Base-by-base conservation (phyloP, 2,888 invertebrate species). In the Athalia circularis region DNA sequence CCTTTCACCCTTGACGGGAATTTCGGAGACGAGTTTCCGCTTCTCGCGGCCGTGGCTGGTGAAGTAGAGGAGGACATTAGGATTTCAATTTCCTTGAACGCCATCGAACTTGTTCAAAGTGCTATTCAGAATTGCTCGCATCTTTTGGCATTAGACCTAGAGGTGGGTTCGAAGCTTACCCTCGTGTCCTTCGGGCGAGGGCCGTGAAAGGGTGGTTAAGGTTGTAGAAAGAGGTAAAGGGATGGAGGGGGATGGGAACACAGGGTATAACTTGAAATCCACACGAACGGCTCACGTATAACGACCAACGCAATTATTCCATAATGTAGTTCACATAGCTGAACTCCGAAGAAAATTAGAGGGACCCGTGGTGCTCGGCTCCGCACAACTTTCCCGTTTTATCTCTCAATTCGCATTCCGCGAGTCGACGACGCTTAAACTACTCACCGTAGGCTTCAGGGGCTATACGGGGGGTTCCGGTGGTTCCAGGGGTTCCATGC, bases 361-460 rank as follows among this genome's bases (percentile, higher is more conserved):
- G 87, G 86, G 85, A 82, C 77, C 80, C 77, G 82, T 29, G 29
- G 1, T 72, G 77, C 72, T 74, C 80, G 81, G 83, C 84, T 74
- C 75, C 72, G 65, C 65, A 84, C 85, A 86, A 87, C 86, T 89
- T 88, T 87, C 85, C 83, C 85, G 86, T 88, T 88, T 88, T 88
- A 87, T 88, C 86, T 87, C 86, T 87, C 87, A 86, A 89, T 89
- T 87, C 87, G 84, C 87, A 86, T 89, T 87, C 86, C 84, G 85
- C 74, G 84, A 85, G 84, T 85, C 87, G 86, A 85, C 85, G 84
- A 85, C 85, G 86, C 83, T 88, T 84, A 86, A 88, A 86, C 86
- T 86, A 86, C 85, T 85, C 83, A 84, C 62, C 62, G 75, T 75
- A 43, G 75, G 75, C 75, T 75, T 9, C 50, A 50, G 75, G 75